Base-by-base conservation (phyloP, 2,113 vertebrate genomes). In the Eidolon helvum region DNA sequence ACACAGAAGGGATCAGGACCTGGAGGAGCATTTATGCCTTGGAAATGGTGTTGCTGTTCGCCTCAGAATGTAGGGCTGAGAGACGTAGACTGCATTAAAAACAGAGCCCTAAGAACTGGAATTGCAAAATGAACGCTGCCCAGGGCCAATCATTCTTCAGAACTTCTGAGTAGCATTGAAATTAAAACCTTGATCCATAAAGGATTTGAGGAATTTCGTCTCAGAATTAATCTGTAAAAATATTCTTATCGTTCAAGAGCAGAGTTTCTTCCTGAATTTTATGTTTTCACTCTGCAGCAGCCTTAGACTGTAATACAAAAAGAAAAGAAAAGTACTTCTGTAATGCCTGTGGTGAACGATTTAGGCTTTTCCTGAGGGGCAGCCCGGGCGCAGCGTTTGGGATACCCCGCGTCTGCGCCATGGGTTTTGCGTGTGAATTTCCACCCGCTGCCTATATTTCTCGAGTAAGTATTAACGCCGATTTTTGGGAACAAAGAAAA, bases 1-100 rank as follows among this genome's bases (percentile, higher is more conserved):
- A 96, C 94, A 78, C 97, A 94, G 61, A 97, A 96, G 84, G 95
- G 92, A 96, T 97, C 91, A 97, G 85, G 80, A n/a, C 59, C 63
- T 19, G 3, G 38, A 95, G 83, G 79, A 89, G 4, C 72, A 18
- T 90, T 87, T 87, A 77, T 72, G 75, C 87, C 68, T 88, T 50
- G 1, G 18, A 14, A 96, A 90, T 0, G 45, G 82, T 21, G 59
- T 77, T 35, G 35, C 90, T 7, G 2, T 59, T 93, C 14, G n/a
- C 43, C 40, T 79, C 30, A 0, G 14, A 59, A 24, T 82, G 1
- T 14, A 63, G 33, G 45, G 26, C 84, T 35, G 11, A 80, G 66
- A 83, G 28, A 65, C 8, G 22, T 0, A 45, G 33, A 10, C 21
- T 8, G 16, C 33, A 50, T 57, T 43, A 48, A 68, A 87, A 95